A percentile compares a stretch with the other conserved stretches of the same genome.
Evolutionary conservation across 1,140 invertebrate genomes (phyloP).

Genomic region (Camponotus floridanus): DNA sequence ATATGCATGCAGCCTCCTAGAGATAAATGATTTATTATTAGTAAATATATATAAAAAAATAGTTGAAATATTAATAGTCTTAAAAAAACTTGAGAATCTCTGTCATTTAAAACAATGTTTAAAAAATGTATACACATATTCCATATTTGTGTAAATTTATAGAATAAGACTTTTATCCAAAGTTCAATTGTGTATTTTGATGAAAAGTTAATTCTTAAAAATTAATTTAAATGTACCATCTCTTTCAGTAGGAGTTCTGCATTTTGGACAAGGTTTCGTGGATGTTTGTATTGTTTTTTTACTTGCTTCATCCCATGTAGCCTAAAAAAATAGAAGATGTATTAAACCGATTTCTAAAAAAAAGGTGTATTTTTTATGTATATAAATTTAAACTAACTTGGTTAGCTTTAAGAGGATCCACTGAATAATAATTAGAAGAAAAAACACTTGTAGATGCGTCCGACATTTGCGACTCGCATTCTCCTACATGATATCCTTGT

Average conservation of each 20-base stretch:
- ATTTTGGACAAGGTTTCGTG: slow-evolving; percentile 96
- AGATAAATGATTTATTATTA: slow-evolving; percentile 33
- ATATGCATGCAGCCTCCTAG: slow-evolving; percentile 96
- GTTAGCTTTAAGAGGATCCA: slow-evolving; percentile 88
- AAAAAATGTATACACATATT: not conserved
- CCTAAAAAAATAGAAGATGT: slow-evolving; percentile 82
- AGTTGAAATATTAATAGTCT: too few relatives aligned
- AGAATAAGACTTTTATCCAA: not conserved
- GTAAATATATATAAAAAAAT: not conserved
- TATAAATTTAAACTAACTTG: slow-evolving; percentile 81
- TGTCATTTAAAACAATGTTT: not conserved
- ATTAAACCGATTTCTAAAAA: slow-evolving; percentile 11
- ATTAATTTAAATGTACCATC: slow-evolving; percentile 87
- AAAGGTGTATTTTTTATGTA: slow-evolving; percentile 26
- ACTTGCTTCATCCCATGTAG: slow-evolving; percentile 92
- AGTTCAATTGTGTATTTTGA: too few relatives aligned
- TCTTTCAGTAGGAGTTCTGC: slow-evolving; percentile 94
- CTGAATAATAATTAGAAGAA: slow-evolving; percentile 86
- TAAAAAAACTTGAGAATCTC: not conserved
- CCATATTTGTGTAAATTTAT: not conserved
- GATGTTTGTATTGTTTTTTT: slow-evolving; percentile 92
- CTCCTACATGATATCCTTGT: slow-evolving; percentile 93
- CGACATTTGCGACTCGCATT: slow-evolving; percentile 87
- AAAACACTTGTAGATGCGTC: slow-evolving; percentile 77
- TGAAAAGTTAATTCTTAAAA: slow-evolving; percentile 2